phyloP scores from a whole-genome alignment of 2,113 vertebrate genomes.

The Gadus chalcogrammus region DNA sequence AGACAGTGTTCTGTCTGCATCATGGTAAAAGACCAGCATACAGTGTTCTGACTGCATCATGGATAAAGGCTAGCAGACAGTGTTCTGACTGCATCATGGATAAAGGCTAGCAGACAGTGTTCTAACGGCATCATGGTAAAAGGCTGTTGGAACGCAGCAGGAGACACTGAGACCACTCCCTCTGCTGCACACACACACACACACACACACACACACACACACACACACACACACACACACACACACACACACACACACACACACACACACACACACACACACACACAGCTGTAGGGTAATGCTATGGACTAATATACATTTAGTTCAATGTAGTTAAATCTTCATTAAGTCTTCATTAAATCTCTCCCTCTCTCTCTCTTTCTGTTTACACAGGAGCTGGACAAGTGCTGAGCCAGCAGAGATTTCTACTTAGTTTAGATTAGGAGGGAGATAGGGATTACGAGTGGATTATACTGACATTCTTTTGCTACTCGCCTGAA shows the following conservation, averaged over 20 bases:
- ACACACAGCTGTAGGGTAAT: neutral
- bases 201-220: too few species aligned
- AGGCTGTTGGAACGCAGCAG: neutral
- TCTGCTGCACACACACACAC: slow-evolving; percentile 27
- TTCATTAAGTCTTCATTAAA: too few species aligned
- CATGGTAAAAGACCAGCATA: too few species aligned
- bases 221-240: neutral
- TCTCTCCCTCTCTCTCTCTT: neutral
- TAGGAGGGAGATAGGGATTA: slow-evolving; percentile 25
- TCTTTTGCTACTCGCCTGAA: too few species aligned
- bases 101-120: neutral
- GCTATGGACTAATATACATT: too few species aligned
- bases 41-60: too few species aligned
- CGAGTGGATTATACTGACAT: neutral
- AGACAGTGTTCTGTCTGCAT: too few species aligned
- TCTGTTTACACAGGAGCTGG: slow-evolving; percentile 1
- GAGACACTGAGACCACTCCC: slow-evolving; percentile 12
- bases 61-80: too few species aligned
- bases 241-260: slow-evolving; percentile 9
- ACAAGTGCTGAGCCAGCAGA: slow-evolving; percentile 38
- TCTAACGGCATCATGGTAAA: neutral
- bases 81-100: too few species aligned
- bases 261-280: slow-evolving; percentile 7
- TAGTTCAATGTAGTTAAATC: too few species aligned
- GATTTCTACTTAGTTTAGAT: slow-evolving; percentile 44